Percentiles rank a stretch among this genome's conserved stretches.
These are phyloP conservation scores for Scolanthus callimorphus DNA, from an alignment of 92 coral and sea anemone genomes.

Conservation along the genomic window DNA sequence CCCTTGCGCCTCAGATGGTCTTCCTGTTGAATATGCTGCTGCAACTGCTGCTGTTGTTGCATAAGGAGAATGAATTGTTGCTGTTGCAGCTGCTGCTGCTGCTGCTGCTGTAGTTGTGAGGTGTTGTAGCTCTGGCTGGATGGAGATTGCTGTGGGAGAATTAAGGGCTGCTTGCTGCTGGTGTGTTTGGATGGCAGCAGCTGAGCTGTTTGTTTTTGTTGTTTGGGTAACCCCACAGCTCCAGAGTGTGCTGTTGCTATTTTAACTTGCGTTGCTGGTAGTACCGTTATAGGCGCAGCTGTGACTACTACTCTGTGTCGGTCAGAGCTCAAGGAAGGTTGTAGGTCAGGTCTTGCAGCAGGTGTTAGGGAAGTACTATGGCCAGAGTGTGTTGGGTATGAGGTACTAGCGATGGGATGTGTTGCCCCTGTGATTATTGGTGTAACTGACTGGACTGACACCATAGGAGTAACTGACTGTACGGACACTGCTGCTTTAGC, in stretches of 20 bases:
- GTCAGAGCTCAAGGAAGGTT: slow-evolving; percentile 18
- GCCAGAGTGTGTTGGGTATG: too few relatives aligned
- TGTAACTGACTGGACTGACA: background rate
- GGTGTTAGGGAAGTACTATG: too few relatives aligned
- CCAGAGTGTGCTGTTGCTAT: slow-evolving; percentile 25
- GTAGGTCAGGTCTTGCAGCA: too few relatives aligned
- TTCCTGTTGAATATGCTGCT: background rate
- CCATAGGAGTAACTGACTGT: background rate
- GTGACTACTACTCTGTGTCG: slow-evolving; percentile 26
- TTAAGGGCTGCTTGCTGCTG: slow-evolving; percentile 37
- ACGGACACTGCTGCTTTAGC: background rate
- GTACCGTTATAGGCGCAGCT: slow-evolving; percentile 34
- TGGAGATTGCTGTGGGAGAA: slow-evolving; percentile 60
- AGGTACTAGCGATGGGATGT: too few relatives aligned
- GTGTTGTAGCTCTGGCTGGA: slow-evolving; percentile 29
- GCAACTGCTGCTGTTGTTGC: slow-evolving; percentile 41
- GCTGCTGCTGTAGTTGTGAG: slow-evolving; percentile 37
- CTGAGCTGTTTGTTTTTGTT: slow-evolving; percentile 43
- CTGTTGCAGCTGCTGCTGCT: slow-evolving; percentile 21
- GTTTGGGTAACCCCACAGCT: slow-evolving; percentile 52
- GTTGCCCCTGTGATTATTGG: too few relatives aligned
- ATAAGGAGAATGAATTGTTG: slow-evolving; percentile 62
- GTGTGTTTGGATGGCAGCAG: slow-evolving; percentile 46
- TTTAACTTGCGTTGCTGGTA: slow-evolving; percentile 13
- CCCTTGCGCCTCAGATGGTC: slow-evolving; percentile 10